Evolutionary conservation across 1,140 invertebrate genomes (phyloP).

Genomic region (Spodoptera litura): DNA sequence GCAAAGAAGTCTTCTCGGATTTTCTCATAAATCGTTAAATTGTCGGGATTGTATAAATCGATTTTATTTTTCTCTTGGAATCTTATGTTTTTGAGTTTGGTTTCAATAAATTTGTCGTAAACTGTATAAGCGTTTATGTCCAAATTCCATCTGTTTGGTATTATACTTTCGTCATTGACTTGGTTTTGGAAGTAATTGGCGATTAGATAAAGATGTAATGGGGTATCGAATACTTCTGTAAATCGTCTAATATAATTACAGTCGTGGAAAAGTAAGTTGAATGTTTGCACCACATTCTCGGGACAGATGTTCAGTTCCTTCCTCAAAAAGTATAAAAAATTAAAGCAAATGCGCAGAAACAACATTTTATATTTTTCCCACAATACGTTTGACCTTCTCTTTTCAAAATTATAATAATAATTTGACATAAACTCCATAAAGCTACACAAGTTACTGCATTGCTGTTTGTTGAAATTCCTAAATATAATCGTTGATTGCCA

Average conservation of each 20-base stretch:
- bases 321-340: no score
- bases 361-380: no score
- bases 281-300: no score
- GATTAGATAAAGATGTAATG: conserved; percentile 1
- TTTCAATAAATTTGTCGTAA: conserved; percentile 37
- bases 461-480: not conserved
- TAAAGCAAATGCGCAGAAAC: no score
- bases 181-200: conserved; percentile 11
- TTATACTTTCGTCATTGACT: not conserved
- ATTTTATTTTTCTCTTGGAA: conserved; percentile 45
- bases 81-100: conserved; percentile 33
- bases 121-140: conserved; percentile 15
- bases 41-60: conserved; percentile 25
- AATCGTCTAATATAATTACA: not conserved
- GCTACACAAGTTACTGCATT: no score
- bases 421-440: no score
- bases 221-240: not conserved
- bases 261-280: not conserved
- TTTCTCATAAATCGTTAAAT: conserved; percentile 7
- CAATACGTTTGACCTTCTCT: no score
- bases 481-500: conserved; percentile 3
- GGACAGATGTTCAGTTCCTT: no score
- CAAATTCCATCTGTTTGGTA: conserved; percentile 15
- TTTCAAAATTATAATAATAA: no score
- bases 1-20: not conserved